Evolutionary conservation across 2,113 vertebrate genomes (phyloP).

Genomic region (Serilophus lunatus): DNA sequence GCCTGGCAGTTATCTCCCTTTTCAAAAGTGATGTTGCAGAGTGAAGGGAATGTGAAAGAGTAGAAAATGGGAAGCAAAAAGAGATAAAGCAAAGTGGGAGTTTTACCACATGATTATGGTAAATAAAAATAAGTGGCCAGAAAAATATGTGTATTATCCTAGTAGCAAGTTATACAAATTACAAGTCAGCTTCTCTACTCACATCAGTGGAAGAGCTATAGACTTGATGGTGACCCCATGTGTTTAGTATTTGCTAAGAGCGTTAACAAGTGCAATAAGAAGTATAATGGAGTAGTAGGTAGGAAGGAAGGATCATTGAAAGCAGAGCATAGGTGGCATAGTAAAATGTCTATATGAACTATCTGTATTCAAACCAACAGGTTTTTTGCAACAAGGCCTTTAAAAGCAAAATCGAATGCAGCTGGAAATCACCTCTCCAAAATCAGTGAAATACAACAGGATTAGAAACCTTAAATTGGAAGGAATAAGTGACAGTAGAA

Average conservation of each 20-base stretch:
- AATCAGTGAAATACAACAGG: not conserved
- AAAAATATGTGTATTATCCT: not conserved
- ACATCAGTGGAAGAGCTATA: not conserved
- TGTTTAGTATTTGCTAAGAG: not conserved
- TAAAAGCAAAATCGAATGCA: not conserved
- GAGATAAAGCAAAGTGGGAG: not conserved
- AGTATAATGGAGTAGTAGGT: not conserved
- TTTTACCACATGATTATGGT: not conserved
- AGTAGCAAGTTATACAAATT: not conserved
- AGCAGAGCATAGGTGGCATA: not conserved
- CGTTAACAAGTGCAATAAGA: not conserved
- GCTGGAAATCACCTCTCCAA: not conserved
- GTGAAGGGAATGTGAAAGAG: not conserved
- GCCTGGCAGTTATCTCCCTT: not conserved
- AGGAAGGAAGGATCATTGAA: not conserved
- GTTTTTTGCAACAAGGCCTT: not conserved
- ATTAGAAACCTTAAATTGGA: not conserved
- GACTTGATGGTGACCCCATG: rapidly evolving
- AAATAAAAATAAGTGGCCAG: not conserved
- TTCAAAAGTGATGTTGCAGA: not conserved
- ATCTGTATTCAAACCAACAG: not conserved
- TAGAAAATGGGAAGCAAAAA: not conserved
- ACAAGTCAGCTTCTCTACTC: not conserved
- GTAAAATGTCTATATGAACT: not conserved
- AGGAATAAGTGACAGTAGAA: not conserved